A percentile compares a stretch with the other conserved stretches of the same genome.
Evolutionary conservation across 2,113 vertebrate genomes (phyloP).

Genomic region (Syngnathus floridae): DNA sequence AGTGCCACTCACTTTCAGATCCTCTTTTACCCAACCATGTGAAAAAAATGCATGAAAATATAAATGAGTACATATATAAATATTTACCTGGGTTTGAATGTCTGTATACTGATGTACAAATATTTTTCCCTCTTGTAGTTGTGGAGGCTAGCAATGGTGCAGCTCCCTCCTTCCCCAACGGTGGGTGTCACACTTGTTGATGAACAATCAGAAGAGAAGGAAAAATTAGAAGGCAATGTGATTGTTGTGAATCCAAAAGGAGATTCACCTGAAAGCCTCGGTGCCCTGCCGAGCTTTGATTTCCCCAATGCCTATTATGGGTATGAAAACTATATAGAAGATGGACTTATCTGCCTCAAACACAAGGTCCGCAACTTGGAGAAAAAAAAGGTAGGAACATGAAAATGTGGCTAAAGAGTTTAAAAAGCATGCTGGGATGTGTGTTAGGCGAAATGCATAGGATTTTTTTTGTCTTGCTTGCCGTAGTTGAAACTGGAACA

Average conservation of each 20-base stretch:
- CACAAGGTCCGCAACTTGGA: constrained; percentile 97
- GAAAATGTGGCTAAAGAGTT: too few relatives aligned
- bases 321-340: constrained; percentile 89
- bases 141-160: constrained; percentile 77
- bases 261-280: constrained; percentile 43
- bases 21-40: too few relatives aligned
- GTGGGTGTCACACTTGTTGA: constrained; percentile 59
- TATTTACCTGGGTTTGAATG: neutral
- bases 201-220: constrained; percentile 59
- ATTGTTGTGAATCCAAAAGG: neutral
- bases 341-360: constrained; percentile 92
- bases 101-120: neutral
- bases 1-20: too few relatives aligned
- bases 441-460: neutral
- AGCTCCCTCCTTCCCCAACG: constrained; percentile 73
- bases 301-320: constrained; percentile 73
- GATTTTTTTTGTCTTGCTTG: neutral
- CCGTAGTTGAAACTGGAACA: constrained; percentile 80
- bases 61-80: neutral
- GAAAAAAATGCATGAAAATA: too few relatives aligned
- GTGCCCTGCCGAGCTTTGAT: constrained; percentile 68
- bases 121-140: neutral
- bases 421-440: neutral
- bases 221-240: constrained; percentile 43
- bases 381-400: constrained; percentile 86